Evolutionary conservation across 2,113 vertebrate species (phyloP).

Genomic region (Sylvietta virens): DNA sequence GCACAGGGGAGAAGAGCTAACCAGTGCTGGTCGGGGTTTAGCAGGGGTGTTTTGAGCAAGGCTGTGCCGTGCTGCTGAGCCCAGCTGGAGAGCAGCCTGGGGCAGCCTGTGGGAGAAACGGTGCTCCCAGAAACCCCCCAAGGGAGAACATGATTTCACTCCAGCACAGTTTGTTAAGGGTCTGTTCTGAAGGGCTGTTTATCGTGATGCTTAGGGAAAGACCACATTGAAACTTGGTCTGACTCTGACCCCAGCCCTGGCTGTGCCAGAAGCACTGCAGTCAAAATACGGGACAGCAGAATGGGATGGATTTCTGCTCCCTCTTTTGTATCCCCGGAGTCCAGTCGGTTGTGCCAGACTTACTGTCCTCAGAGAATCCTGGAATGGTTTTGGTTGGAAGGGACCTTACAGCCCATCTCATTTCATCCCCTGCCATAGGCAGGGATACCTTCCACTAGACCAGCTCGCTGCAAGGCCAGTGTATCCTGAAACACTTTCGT

Average conservation of each 20-base stretch:
- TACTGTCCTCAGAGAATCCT: not conserved
- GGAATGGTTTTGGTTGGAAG: not conserved
- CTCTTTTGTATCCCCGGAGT: not conserved
- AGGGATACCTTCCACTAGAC: not conserved
- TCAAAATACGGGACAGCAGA: not conserved
- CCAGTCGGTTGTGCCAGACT: not conserved
- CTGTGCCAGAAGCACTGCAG: not conserved
- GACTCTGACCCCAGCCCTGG: not conserved
- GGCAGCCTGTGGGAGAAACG: accelerated
- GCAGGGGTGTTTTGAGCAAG: not conserved
- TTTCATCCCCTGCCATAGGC: not conserved
- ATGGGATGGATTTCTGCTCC: not conserved
- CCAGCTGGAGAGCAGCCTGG: not conserved
- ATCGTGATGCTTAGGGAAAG: not conserved
- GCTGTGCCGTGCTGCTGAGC: not conserved
- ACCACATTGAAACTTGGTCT: not conserved
- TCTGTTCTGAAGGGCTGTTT: not conserved
- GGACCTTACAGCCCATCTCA: not conserved
- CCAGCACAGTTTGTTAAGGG: not conserved
- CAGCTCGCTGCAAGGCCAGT: not conserved
- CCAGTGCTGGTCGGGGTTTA: not conserved
- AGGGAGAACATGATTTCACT: not conserved
- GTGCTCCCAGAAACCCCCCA: accelerated
- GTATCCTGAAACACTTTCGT: not conserved
- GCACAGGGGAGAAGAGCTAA: not conserved